Conservation (phyloP, 2,113 vertebrate genomes). For the Ochotona curzoniae region DNA sequence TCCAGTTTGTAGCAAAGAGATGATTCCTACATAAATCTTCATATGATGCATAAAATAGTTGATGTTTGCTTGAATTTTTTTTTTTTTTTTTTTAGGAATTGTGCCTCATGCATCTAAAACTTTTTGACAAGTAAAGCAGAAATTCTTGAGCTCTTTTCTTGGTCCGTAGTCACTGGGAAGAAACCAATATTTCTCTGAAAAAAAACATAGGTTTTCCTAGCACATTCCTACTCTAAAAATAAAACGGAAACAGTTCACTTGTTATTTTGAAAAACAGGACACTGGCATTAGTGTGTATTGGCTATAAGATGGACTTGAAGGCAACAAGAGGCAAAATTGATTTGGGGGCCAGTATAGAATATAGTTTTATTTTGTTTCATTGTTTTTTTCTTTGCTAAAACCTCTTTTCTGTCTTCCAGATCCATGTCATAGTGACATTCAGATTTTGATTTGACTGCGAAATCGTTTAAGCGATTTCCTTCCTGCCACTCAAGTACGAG, state of each 20-base stretch:
- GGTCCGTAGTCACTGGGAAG: not conserved
- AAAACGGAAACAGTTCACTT: not conserved
- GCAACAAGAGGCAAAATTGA: constrained; percentile 23
- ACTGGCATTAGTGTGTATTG: not conserved
- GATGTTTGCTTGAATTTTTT: not conserved
- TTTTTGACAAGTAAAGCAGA: not conserved
- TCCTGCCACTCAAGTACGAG: not conserved
- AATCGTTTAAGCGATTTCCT: not conserved
- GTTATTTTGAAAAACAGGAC: not conserved
- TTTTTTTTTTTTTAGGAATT: not conserved
- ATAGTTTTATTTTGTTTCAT: constrained; percentile 4
- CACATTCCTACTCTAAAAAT: not conserved
- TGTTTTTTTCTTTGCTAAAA: constrained; percentile 39
- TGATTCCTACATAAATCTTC: not conserved
- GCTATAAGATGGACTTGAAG: accelerated
- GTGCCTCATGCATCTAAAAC: not conserved
- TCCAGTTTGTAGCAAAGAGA: not conserved
- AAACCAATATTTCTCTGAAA: not conserved
- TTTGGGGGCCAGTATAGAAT: not conserved
- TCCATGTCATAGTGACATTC: constrained; percentile 54
- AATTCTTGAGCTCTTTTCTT: not conserved
- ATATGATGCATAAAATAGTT: not conserved
- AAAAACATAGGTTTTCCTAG: constrained; percentile 7
- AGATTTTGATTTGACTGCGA: not conserved
- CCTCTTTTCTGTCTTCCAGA: constrained; percentile 29